A percentile compares a stretch with the other conserved stretches of the same genome.
These are phyloP conservation scores for Pantherophis vulpinus DNA, from an alignment of 2,797 vertebrate species.

Conservation along the genomic window DNA sequence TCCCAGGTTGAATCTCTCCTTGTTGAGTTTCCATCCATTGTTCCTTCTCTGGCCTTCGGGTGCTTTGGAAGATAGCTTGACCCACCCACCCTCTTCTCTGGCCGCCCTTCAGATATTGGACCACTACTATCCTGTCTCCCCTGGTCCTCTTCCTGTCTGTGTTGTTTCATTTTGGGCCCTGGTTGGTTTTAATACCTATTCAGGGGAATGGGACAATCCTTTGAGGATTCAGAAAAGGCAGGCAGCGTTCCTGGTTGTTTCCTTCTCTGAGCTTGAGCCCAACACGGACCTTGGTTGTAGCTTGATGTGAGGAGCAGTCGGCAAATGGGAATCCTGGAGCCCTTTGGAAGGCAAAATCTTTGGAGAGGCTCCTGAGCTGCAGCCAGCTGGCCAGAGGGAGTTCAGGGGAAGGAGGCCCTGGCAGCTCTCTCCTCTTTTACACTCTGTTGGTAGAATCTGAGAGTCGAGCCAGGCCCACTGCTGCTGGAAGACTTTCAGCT, in stretches of 20 bases:
- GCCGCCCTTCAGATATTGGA: no score
- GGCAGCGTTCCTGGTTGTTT: background rate
- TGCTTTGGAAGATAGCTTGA: no score
- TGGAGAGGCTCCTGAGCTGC: background rate
- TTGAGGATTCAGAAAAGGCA: no score
- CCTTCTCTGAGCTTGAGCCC: background rate
- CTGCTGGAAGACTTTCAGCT: background rate
- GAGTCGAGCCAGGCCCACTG: no score
- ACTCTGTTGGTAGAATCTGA: no score
- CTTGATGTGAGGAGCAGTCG: background rate
- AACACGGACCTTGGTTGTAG: background rate
- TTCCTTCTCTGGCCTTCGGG: no score
- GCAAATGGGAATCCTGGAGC: background rate
- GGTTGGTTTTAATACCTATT: background rate
- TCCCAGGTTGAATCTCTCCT: no score
- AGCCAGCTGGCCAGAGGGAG: background rate
- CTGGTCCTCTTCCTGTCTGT: background rate
- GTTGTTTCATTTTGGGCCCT: accelerated
- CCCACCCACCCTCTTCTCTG: no score
- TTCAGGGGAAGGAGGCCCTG: background rate
- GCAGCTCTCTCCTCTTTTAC: background rate
- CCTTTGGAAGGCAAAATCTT: background rate
- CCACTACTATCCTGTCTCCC: no score
- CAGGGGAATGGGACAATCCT: background rate
- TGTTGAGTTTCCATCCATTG: no score